These are phyloP conservation scores for Pomacea maculata DNA, from an alignment of 1,140 invertebrate species.

Conservation along the genomic window DNA sequence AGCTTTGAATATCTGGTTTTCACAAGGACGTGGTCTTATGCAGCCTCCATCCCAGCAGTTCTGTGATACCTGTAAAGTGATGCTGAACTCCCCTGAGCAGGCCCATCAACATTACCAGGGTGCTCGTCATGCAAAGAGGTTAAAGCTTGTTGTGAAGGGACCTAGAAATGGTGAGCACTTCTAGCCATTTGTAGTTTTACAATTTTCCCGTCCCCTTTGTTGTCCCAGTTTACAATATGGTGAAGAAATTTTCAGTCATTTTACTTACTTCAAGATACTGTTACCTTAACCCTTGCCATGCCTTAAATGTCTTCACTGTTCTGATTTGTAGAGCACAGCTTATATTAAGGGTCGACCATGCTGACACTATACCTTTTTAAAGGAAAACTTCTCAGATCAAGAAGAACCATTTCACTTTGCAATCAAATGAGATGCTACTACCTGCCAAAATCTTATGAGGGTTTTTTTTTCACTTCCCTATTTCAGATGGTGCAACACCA, in stretches of 20 bases:
- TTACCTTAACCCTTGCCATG: too few relatives aligned
- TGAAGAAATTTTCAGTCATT: too few relatives aligned
- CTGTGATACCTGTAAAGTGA: slow-evolving; percentile 7
- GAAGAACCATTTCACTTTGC: background rate
- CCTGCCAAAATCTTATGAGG: background rate
- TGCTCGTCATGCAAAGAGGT: too few relatives aligned
- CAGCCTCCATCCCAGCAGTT: background rate
- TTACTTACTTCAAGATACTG: too few relatives aligned
- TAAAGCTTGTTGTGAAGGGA: background rate
- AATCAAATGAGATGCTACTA: background rate
- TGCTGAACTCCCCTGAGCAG: slow-evolving; percentile 23
- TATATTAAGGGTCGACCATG: background rate
- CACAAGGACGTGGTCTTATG: too few relatives aligned
- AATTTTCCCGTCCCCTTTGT: too few relatives aligned
- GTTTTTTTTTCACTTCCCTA: background rate
- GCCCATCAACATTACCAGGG: slow-evolving; percentile 26
- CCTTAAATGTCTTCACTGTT: too few relatives aligned
- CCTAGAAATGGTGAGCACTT: background rate
- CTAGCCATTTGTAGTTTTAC: too few relatives aligned
- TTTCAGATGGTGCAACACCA: background rate
- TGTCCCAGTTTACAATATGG: too few relatives aligned
- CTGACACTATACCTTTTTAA: background rate
- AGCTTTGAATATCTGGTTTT: too few relatives aligned
- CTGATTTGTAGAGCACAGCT: background rate
- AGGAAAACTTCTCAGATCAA: too few relatives aligned